These are phyloP conservation scores for Puffinus mauretanicus DNA, from an alignment of 2,113 vertebrate species.

Conservation along the genomic window DNA sequence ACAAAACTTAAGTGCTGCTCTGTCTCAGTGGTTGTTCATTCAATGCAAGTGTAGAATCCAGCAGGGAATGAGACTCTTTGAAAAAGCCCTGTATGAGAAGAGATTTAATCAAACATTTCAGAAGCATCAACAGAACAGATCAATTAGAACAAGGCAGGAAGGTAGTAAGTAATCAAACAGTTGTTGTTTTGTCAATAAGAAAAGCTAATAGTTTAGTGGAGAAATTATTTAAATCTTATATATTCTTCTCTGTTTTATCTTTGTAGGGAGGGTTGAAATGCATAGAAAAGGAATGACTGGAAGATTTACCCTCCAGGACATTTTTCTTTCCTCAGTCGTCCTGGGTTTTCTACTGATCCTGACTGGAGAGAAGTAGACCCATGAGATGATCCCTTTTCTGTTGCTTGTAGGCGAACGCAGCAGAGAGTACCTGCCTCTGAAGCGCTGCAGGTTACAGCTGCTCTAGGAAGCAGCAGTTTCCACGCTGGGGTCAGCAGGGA, in stretches of 20 bases:
- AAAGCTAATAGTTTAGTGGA: neutral
- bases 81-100: neutral
- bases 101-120: neutral
- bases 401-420: fast-evolving
- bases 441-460: neutral
- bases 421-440: neutral
- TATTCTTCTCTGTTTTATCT: neutral
- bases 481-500: neutral
- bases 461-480: neutral
- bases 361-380: neutral
- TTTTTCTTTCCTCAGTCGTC: neutral
- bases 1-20: neutral
- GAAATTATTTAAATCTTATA: neutral
- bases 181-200: neutral
- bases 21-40: neutral
- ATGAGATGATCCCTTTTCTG: neutral
- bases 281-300: neutral
- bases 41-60: neutral
- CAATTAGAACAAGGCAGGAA: neutral
- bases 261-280: neutral
- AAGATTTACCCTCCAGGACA: neutral
- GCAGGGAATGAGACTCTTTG: neutral
- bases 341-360: neutral
- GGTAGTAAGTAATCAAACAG: neutral
- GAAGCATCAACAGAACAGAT: neutral